These are phyloP conservation scores for Drosophila dives DNA, from an alignment of 2,888 invertebrate genomes.

Conservation along the genomic window DNA sequence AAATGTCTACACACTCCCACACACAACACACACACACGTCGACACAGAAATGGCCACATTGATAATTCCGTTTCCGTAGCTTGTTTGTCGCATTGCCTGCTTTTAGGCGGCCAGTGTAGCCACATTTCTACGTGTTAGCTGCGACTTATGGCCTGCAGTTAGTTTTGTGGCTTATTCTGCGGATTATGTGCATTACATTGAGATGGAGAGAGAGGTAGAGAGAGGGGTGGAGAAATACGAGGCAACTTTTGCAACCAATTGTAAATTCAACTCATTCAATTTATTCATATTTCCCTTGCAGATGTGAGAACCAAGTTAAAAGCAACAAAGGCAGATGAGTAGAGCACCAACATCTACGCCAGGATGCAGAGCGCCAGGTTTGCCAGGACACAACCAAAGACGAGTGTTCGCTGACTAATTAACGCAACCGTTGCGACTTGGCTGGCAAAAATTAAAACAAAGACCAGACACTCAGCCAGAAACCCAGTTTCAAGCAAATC, in stretches of 20 bases:
- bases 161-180: conserved; percentile 15
- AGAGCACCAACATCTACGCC: conserved; percentile 20
- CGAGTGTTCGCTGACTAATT: conserved; percentile 37
- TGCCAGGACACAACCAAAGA: not conserved
- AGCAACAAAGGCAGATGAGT: conserved; percentile 4
- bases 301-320: conserved; percentile 32
- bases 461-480: not conserved
- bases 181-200: conserved; percentile 7
- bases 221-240: conserved; percentile 4
- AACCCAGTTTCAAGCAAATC: conserved; percentile 33
- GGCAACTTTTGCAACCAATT: conserved; percentile 30
- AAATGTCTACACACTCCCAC: conserved; percentile 5
- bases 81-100: conserved; percentile 52
- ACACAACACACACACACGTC: conserved; percentile 2
- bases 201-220: not conserved
- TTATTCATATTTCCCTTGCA: conserved; percentile 57
- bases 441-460: conserved; percentile 28
- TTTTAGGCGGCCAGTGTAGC: conserved; percentile 19
- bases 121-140: conserved; percentile 16
- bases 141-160: conserved; percentile 27
- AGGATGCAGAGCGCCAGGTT: conserved; percentile 2
- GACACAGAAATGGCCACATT: conserved; percentile 39
- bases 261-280: conserved; percentile 50
- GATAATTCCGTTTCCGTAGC: conserved; percentile 60
- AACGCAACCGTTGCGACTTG: conserved; percentile 33